Evolutionary conservation across 2,797 vertebrate genomes (phyloP).

Genomic region (Steatocranus sp.): DNA sequence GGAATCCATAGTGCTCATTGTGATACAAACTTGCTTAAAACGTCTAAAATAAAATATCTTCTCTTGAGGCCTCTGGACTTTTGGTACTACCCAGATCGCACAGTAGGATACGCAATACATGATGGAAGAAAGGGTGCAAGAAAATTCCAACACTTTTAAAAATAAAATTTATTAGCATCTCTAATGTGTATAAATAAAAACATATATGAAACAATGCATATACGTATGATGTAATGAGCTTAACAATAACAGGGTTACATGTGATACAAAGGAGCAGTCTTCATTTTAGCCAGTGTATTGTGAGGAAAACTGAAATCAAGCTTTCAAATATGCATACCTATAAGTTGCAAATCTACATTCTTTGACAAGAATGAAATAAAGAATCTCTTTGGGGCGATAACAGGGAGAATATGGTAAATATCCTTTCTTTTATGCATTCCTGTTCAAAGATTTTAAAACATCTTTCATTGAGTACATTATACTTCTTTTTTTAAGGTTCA

Average conservation of each 20-base stretch:
- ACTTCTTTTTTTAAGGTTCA: constrained; percentile 34
- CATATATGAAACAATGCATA: constrained; percentile 81
- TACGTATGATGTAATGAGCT: constrained; percentile 84
- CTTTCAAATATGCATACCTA: constrained; percentile 78
- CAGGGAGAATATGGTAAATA: constrained; percentile 67
- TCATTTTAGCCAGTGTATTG: constrained; percentile 69
- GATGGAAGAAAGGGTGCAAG: constrained; percentile 7
- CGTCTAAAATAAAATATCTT: neutral
- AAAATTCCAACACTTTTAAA: constrained; percentile 79
- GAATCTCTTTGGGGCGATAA: constrained; percentile 25
- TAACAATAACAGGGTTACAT: constrained; percentile 83
- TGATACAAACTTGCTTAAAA: neutral
- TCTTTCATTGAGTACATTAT: constrained; percentile 62
- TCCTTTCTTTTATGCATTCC: constrained; percentile 77
- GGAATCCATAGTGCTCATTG: neutral
- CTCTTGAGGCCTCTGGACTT: neutral
- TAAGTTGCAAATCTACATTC: constrained; percentile 83
- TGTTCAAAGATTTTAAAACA: constrained; percentile 60
- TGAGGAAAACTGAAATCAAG: constrained; percentile 75
- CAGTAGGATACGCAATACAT: neutral
- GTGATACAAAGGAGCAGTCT: constrained; percentile 77
- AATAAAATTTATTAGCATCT: constrained; percentile 93
- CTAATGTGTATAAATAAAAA: constrained; percentile 93
- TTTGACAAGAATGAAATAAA: constrained; percentile 71
- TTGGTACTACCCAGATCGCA: neutral